Base-by-base conservation (phyloP, 1,140 invertebrate genomes). In the Ganaspis sp. region DNA sequence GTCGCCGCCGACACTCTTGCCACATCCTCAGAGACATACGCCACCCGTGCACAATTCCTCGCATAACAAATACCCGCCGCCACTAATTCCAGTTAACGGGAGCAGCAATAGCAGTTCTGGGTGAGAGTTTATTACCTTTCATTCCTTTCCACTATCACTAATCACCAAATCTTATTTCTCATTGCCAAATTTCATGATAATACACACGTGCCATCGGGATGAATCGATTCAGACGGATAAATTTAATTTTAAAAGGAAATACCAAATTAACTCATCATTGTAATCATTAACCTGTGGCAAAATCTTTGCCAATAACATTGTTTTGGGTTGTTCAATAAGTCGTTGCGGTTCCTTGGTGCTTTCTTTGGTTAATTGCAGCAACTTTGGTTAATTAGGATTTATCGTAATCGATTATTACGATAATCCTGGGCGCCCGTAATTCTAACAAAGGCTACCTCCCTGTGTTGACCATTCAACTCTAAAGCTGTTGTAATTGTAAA, bases 51-150 rank as follows among this genome's bases (percentile, higher is more conserved):
- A 91, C 73, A 91, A 89, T 80, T 77, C 89, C 11, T 86, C 87
- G n/a, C 89, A 89, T 64, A 73, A 86, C n/a, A 93, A 93, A 72
- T 92, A 92, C 81, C 92, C 93, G 74, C 92, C 93, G 64, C 92
- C 93, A 17, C 85, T 94, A 40, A 92, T 93, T 82, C 92, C 92
- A 71, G 92, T 93, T 11, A 92, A 91, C 73, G 88, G 89, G 69
- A 89, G 81, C 75, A 87, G 79, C 8, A 83, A 85, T 29, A 84
- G 76, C 64, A 87, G 84, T 64, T 64, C 58, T 21, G 58, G 58
- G 82, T 84, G 69, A 72, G 23, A 49, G 70, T 42, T 70, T 69
- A 64, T 72, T 58, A 19, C 40, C 19, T 72, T 77, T 29, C 11
- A 64, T 64, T 29, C 58, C 23, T 64, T 64, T 64, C 58, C 58